Percentiles rank a stretch among this genome's conserved stretches.
These are phyloP conservation scores for Drosophila setosimentum DNA, from an alignment of 2,888 invertebrate genomes.

Conservation along the genomic window DNA sequence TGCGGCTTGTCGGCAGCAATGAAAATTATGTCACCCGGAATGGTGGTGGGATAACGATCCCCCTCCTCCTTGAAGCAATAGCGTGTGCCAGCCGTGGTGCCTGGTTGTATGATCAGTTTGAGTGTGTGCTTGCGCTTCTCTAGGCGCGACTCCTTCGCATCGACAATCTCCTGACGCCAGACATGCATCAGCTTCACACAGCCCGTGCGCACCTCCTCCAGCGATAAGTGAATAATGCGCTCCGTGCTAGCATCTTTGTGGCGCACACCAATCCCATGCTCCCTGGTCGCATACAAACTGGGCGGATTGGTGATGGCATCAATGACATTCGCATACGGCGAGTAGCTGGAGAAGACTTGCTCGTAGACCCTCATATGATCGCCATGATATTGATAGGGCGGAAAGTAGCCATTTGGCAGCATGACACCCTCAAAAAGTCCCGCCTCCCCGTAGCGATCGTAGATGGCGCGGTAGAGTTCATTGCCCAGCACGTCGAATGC, in stretches of 20 bases:
- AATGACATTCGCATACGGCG: conserved; percentile 92
- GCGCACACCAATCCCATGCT: conserved; percentile 88
- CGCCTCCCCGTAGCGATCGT: conserved; percentile 95
- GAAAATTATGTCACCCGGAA: conserved; percentile 90
- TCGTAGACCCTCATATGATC: conserved; percentile 91
- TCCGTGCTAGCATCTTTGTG: conserved; percentile 88
- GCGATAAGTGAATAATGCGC: conserved; percentile 87
- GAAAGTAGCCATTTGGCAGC: conserved; percentile 89
- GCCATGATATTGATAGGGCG: conserved; percentile 93
- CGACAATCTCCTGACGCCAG: conserved; percentile 89
- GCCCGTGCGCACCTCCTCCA: conserved; percentile 90
- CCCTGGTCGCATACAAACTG: conserved; percentile 87
- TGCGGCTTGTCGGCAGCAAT: conserved; percentile 90
- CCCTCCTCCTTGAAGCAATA: conserved; percentile 92
- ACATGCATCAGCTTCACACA: conserved; percentile 94
- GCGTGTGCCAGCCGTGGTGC: conserved; percentile 90
- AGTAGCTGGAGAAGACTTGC: conserved; percentile 93
- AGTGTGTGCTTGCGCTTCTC: conserved; percentile 90
- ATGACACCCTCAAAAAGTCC: conserved; percentile 93
- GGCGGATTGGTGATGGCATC: conserved; percentile 89
- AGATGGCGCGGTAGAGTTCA: conserved; percentile 89
- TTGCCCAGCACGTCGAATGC: conserved; percentile 91
- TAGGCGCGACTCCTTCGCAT: conserved; percentile 87
- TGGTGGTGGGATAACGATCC: conserved; percentile 90
- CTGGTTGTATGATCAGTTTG: conserved; percentile 90